phyloP scores from a whole-genome alignment of 2,797 vertebrate species.

The Bovichtus variegatus region DNA sequence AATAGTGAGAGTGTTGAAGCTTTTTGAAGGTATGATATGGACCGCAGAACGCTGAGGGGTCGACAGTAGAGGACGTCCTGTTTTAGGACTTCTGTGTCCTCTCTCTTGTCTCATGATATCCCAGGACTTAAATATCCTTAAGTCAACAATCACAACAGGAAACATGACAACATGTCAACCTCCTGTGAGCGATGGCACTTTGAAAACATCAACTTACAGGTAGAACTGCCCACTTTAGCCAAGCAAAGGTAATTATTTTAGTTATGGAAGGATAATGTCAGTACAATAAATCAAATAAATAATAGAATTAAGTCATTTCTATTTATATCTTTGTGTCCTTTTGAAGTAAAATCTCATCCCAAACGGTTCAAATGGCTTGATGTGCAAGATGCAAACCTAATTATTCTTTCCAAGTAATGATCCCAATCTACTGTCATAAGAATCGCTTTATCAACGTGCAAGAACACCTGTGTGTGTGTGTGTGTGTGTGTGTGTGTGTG shows the following conservation, averaged over 20 bases:
- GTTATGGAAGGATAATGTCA: background rate
- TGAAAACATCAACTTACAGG: conserved; percentile 7
- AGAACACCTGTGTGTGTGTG: conserved; percentile 5
- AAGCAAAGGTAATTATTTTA: background rate
- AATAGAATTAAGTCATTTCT: background rate
- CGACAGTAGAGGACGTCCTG: conserved; percentile 42
- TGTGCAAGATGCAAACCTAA: conserved; percentile 1
- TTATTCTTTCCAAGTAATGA: conserved; percentile 47
- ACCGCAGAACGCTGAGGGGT: background rate
- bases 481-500: conserved; percentile 22
- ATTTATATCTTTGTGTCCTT: background rate
- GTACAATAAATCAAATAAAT: background rate
- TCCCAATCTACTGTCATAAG: conserved; percentile 31
- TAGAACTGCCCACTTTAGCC: background rate
- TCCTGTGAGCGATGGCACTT: background rate
- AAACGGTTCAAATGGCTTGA: conserved; percentile 14
- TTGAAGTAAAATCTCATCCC: conserved; percentile 15
- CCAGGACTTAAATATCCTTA: conserved; percentile 41
- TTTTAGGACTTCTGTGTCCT: conserved; percentile 30
- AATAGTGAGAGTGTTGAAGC: background rate
- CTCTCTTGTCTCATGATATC: conserved; percentile 11
- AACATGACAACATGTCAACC: conserved; percentile 20
- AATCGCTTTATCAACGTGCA: conserved; percentile 28
- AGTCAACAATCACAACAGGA: conserved; percentile 36
- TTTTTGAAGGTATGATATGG: background rate